A percentile compares a stretch with the other conserved stretches of the same genome.
phyloP scores from a whole-genome alignment of 2,888 invertebrate species.

The Pherbina coryleti region DNA sequence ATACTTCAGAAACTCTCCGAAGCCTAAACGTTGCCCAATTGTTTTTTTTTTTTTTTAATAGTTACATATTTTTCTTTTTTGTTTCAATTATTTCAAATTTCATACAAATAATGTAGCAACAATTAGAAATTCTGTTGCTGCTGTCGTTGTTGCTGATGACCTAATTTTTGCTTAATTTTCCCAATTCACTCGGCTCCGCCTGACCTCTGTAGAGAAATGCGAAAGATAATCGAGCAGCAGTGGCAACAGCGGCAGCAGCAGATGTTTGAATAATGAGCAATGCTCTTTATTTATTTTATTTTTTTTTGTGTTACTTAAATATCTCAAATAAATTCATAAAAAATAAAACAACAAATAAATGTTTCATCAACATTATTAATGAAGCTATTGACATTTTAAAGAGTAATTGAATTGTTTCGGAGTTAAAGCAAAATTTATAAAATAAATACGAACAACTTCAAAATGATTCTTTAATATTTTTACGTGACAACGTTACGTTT shows the following conservation, averaged over 20 bases:
- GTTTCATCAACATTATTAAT: too few relatives aligned
- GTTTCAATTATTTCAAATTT: background rate
- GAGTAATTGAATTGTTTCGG: too few relatives aligned
- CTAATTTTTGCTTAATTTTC: conserved; percentile 30
- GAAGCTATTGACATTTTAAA: too few relatives aligned
- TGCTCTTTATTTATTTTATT: background rate
- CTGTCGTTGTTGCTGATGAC: conserved; percentile 33
- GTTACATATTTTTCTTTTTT: background rate
- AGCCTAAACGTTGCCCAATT: too few relatives aligned
- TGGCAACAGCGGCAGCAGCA: background rate
- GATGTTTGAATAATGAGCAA: conserved; percentile 12
- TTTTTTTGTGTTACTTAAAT: background rate
- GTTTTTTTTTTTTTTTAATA: background rate
- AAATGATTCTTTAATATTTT: too few relatives aligned
- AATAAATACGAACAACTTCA: too few relatives aligned
- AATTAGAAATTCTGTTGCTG: background rate
- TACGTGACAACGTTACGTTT: too few relatives aligned
- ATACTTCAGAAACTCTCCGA: too few relatives aligned
- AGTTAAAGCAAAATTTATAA: too few relatives aligned
- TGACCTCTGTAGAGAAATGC: conserved; percentile 29
- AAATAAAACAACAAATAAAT: too few relatives aligned
- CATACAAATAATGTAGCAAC: background rate
- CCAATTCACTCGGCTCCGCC: background rate
- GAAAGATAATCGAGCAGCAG: conserved; percentile 11
- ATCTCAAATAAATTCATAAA: background rate